A percentile compares a stretch with the other conserved stretches of the same genome.
These are phyloP conservation scores for Melieria crassipennis DNA, from an alignment of 2,888 invertebrate genomes.

Conservation along the genomic window DNA sequence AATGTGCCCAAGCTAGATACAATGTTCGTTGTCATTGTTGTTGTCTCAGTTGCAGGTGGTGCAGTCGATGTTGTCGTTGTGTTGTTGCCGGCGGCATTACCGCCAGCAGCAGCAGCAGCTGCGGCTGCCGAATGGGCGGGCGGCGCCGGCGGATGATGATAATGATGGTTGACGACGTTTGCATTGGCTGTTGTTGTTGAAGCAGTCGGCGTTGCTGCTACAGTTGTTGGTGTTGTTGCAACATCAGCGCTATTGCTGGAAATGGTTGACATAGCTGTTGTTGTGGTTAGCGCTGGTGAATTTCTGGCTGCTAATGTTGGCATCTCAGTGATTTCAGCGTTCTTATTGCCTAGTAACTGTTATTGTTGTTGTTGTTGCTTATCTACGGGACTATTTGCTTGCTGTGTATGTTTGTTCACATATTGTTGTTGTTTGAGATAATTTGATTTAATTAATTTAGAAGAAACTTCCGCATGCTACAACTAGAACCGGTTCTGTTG, in stretches of 20 bases:
- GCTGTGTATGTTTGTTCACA: constrained; percentile 18
- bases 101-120: constrained; percentile 24
- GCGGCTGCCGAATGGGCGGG: constrained; percentile 28
- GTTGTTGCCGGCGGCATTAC: constrained; percentile 25
- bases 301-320: constrained; percentile 55
- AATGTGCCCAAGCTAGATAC: constrained; percentile 58
- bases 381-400: constrained; percentile 11
- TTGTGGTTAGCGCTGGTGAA: constrained; percentile 38
- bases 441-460: neutral
- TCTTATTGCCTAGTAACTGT: neutral
- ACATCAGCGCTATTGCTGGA: constrained; percentile 39
- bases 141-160: constrained; percentile 42
- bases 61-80: constrained; percentile 34
- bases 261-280: constrained; percentile 31
- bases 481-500: too few relatives aligned
- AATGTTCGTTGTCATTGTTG: constrained; percentile 23
- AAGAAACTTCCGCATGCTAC: neutral
- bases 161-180: constrained; percentile 43
- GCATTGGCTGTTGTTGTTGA: constrained; percentile 35
- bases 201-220: constrained; percentile 28
- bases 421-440: constrained; percentile 1
- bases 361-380: neutral
- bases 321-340: constrained; percentile 44
- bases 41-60: constrained; percentile 37
- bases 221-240: constrained; percentile 24